A percentile compares a stretch with the other conserved stretches of the same genome.
Conservation (phyloP, 2,113 vertebrate species). For the Dendrocopos noguchii region DNA sequence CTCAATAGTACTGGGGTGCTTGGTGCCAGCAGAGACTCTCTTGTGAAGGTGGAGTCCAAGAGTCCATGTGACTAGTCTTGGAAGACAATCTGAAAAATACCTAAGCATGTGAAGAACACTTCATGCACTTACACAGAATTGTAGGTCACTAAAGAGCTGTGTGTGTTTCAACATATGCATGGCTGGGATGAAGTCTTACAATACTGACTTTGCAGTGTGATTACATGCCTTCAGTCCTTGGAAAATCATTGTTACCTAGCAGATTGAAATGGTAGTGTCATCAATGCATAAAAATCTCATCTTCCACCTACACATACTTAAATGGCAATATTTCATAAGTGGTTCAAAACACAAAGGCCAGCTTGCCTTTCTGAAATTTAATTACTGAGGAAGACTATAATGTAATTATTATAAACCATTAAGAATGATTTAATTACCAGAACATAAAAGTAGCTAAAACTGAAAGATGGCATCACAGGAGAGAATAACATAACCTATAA, state of each 20-base stretch:
- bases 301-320: background rate
- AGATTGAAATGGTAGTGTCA: background rate
- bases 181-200: background rate
- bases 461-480: slow-evolving; percentile 1
- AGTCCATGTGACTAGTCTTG: background rate
- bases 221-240: accelerated
- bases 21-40: background rate
- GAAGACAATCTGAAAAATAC: background rate
- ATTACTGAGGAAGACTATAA: slow-evolving; percentile 20
- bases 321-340: background rate
- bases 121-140: background rate
- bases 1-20: background rate
- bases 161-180: accelerated
- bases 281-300: background rate
- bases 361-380: slow-evolving; percentile 7
- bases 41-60: background rate
- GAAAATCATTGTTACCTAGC: background rate
- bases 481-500: background rate
- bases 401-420: slow-evolving; percentile 9
- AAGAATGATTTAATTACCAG: background rate
- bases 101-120: background rate
- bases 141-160: background rate
- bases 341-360: background rate
- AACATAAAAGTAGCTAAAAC: background rate
- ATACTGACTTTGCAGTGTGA: background rate